Percentiles rank a stretch among this genome's conserved stretches.
Evolutionary conservation across 2,888 invertebrate species (phyloP).

Genomic region (Muschampia plurimacula): DNA sequence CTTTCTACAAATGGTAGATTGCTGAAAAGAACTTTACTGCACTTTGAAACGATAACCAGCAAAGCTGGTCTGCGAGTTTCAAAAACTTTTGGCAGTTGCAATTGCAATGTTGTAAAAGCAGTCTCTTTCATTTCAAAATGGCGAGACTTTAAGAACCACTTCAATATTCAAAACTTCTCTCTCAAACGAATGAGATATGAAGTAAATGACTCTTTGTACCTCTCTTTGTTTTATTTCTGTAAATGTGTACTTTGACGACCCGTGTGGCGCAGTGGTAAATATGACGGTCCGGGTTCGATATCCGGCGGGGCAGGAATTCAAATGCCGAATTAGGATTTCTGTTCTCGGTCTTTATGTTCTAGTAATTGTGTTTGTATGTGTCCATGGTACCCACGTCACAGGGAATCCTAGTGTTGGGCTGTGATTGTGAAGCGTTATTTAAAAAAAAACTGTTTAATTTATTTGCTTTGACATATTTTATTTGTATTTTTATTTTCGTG

Average conservation of each 20-base stretch:
- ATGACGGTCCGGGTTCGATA: too few relatives aligned
- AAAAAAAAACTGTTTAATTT: neutral
- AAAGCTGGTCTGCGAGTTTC: neutral
- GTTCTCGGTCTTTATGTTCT: too few relatives aligned
- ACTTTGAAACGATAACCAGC: neutral
- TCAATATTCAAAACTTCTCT: constrained; percentile 5
- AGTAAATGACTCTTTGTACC: constrained; percentile 8
- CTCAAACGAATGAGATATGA: neutral
- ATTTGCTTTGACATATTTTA: neutral
- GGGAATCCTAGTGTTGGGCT: too few relatives aligned
- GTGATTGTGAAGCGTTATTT: too few relatives aligned
- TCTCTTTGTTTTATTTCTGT: neutral
- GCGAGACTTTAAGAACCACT: neutral
- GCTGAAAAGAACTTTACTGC: too few relatives aligned
- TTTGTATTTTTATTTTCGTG: neutral
- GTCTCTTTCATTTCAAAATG: neutral
- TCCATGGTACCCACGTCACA: too few relatives aligned
- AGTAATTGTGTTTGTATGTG: neutral
- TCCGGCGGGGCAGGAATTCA: too few relatives aligned
- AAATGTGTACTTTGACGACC: neutral
- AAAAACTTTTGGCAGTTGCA: neutral
- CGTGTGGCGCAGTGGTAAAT: too few relatives aligned
- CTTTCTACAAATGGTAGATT: too few relatives aligned
- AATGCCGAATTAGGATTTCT: too few relatives aligned
- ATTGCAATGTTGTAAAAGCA: neutral